Evolutionary conservation across 2,888 invertebrate genomes (phyloP), one percentile per base, ranked within the genome.

Genomic region (Heliconius erato): DNA sequence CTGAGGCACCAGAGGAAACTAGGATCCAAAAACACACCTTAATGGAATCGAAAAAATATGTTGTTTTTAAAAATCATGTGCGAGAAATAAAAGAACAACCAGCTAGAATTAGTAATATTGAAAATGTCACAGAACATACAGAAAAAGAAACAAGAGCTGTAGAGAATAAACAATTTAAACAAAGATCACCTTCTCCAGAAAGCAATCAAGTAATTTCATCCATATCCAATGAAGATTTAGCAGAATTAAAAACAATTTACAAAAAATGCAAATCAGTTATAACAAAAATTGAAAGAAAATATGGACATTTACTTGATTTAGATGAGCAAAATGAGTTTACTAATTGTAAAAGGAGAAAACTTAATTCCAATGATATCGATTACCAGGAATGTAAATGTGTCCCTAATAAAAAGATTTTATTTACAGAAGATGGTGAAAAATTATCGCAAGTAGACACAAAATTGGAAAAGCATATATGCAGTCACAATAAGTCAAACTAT

Each of bases 381-480:
- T n/a, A 82, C 32, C 79, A 85, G 14, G 87, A 89, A 80, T 96
- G 95, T 85, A 86, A 86, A 3, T 95, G 95, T 86, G 85, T 84
- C 79, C 82, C 86, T 1, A 94, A 93, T 65, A 94, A 89, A 84
- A 95, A 94, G 87, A 93, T 93, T 79, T 86, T 94, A 12, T 96
- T 94, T 90, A 92, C 93, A 86, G 95, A 96, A 54, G 90, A 94
- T 12, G 96, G 95, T 1, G 86, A 90, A 40, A 87, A 89, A 49
- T 90, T 91, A 68, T 82, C 85, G 11, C 71, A 80, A 44, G 87
- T 88, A 40, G 90, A 91, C 54, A 80, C 85, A 14, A 65, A 74
- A 5, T 83, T 85, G 1, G 86, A 89, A 3, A 90, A 89, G 2
- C 95, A 95, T 82, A 90, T 94, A 82, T 95, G 95, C 84, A 72